These are phyloP conservation scores for Toxotes jaculatrix DNA, from an alignment of 2,113 vertebrate genomes.

Conservation along the genomic window DNA sequence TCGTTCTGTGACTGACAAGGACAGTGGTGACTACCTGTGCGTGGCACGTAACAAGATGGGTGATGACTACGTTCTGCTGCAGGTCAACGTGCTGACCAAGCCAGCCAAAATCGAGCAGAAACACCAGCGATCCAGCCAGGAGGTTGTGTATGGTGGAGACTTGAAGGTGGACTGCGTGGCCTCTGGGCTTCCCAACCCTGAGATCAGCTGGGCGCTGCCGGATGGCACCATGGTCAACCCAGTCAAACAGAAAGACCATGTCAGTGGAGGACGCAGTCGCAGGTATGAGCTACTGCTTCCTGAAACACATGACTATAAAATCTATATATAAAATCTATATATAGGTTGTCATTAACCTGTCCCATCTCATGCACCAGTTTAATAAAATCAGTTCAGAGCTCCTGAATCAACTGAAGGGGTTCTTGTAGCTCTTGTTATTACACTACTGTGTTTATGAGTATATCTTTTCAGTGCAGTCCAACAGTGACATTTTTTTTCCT, in stretches of 20 bases:
- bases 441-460: no score
- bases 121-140: constrained; percentile 81
- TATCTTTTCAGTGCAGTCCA: no score
- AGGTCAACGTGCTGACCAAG: constrained; percentile 88
- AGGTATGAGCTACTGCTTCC: constrained; percentile 76
- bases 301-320: no score
- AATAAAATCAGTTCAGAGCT: no score
- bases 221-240: constrained; percentile 92
- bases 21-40: constrained; percentile 92
- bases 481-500: no score
- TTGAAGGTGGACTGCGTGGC: constrained; percentile 94
- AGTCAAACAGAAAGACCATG: constrained; percentile 80
- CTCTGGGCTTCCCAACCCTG: constrained; percentile 90
- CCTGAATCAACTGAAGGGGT: no score
- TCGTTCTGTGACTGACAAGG: constrained; percentile 87
- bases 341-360: no score
- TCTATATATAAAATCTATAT: no score
- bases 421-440: no score
- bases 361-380: no score
- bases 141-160: constrained; percentile 86
- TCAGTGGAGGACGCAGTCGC: constrained; percentile 78
- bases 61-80: constrained; percentile 87
- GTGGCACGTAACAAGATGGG: constrained; percentile 91
- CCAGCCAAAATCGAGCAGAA: constrained; percentile 91
- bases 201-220: constrained; percentile 93